Conservation (phyloP, 2,113 vertebrate genomes). For the Myodes glareolus region DNA sequence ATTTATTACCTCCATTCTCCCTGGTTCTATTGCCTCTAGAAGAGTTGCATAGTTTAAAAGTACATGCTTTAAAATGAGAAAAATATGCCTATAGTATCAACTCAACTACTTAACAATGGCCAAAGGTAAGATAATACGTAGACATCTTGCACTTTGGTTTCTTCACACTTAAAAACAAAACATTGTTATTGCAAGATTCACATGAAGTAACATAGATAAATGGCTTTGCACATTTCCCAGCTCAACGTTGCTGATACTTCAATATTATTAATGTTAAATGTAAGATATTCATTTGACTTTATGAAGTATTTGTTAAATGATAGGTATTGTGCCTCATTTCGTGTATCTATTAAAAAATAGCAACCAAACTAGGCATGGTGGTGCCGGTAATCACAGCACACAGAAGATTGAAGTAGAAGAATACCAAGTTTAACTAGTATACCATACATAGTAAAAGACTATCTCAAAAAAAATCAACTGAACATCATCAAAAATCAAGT, state of each 20-base stretch:
- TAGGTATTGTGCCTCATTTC: slow-evolving; percentile 47
- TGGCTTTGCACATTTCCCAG: slow-evolving; percentile 37
- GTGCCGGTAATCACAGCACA: not conserved
- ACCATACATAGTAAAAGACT: not conserved
- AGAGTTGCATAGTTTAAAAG: not conserved
- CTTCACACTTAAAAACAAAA: slow-evolving; percentile 13
- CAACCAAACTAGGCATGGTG: not conserved
- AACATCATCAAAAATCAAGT: not conserved
- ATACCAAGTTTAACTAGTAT: not conserved
- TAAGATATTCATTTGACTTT: slow-evolving; percentile 36
- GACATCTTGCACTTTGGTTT: not conserved
- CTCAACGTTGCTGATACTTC: slow-evolving; percentile 42
- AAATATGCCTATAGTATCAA: not conserved
- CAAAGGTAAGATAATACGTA: not conserved
- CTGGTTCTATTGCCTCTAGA: not conserved
- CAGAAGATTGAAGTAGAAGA: not conserved
- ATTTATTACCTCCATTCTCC: not conserved
- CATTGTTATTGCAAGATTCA: slow-evolving; percentile 34
- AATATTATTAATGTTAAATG: slow-evolving; percentile 40
- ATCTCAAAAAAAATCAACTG: not conserved
- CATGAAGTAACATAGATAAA: not conserved
- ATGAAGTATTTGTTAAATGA: slow-evolving; percentile 22
- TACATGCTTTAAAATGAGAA: slow-evolving; percentile 39
- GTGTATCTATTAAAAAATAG: slow-evolving; percentile 20
- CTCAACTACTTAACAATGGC: slow-evolving; percentile 3